Conservation (phyloP, 2,888 invertebrate species). For the Trachelus iudaicus region DNA sequence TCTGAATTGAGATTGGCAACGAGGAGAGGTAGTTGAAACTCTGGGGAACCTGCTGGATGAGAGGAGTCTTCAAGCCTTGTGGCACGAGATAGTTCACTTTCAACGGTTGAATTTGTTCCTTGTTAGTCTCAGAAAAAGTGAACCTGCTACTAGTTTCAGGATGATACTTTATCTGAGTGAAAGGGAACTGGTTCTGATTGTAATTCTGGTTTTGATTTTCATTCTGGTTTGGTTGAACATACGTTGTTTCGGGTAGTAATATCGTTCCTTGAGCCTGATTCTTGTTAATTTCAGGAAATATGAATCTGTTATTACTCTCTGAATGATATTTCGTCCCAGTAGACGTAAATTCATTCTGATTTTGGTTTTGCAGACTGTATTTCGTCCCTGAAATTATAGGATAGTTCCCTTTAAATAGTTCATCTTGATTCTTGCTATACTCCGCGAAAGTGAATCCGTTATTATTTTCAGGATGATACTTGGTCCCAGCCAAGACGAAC, state of each 20-base stretch:
- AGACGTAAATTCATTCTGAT: not conserved
- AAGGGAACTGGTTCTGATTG: not conserved
- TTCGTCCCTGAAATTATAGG: not conserved
- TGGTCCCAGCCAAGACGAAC: not conserved
- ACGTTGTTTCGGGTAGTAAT: not conserved
- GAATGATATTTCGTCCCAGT: not conserved
- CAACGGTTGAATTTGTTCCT: not conserved
- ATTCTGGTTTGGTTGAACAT: not conserved
- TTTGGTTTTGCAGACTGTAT: not conserved
- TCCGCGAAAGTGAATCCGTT: not conserved
- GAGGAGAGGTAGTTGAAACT: constrained; percentile 28
- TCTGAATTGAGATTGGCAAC: not conserved
- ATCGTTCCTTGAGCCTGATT: not conserved
- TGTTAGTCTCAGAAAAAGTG: not conserved
- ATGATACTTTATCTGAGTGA: not conserved
- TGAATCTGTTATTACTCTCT: not conserved
- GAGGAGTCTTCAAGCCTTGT: not conserved
- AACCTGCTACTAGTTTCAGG: not conserved
- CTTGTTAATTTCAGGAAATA: not conserved
- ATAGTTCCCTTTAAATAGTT: not conserved
- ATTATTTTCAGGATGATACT: not conserved
- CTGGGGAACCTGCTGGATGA: constrained; percentile 21
- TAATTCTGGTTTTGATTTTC: not conserved
- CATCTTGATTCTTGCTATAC: not conserved
- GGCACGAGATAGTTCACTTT: not conserved